Percentiles rank a stretch among this genome's conserved stretches.
phyloP scores from a whole-genome alignment of 2,113 vertebrate genomes.

The Centrocercus urophasianus region DNA sequence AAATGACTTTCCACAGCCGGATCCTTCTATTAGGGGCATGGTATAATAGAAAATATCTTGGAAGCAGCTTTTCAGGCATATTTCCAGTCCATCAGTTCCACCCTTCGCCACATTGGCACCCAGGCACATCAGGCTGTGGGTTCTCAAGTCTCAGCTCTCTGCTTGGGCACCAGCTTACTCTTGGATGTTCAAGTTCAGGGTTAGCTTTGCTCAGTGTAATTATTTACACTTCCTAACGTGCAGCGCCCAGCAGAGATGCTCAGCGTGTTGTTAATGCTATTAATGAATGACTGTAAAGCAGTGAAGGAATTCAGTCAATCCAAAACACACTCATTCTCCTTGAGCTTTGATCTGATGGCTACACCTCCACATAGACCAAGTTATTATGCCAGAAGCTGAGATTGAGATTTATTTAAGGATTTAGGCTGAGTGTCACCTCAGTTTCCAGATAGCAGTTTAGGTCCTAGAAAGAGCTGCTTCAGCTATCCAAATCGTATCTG shows the following conservation, averaged over 20 bases:
- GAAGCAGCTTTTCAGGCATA: neutral
- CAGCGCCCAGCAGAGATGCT: neutral
- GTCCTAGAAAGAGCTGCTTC: neutral
- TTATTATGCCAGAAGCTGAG: neutral
- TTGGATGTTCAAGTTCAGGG: neutral
- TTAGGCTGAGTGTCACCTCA: neutral
- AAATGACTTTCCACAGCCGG: neutral
- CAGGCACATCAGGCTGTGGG: fast-evolving
- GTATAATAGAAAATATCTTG: neutral
- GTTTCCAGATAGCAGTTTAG: neutral
- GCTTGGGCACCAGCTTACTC: neutral
- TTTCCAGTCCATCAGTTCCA: neutral
- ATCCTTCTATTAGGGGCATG: neutral
- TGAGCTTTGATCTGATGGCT: neutral
- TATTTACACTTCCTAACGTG: neutral
- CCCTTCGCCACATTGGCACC: fast-evolving
- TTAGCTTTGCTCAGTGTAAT: neutral
- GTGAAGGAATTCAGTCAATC: neutral
- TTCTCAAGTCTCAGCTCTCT: neutral
- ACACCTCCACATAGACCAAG: neutral
- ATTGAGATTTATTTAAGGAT: neutral
- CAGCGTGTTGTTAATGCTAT: neutral
- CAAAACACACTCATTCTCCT: neutral
- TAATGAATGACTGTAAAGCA: neutral
- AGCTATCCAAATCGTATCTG: neutral